Evolutionary conservation across 2,888 invertebrate species (phyloP).

Genomic region (Cataglyphis rosenhaueri): DNA sequence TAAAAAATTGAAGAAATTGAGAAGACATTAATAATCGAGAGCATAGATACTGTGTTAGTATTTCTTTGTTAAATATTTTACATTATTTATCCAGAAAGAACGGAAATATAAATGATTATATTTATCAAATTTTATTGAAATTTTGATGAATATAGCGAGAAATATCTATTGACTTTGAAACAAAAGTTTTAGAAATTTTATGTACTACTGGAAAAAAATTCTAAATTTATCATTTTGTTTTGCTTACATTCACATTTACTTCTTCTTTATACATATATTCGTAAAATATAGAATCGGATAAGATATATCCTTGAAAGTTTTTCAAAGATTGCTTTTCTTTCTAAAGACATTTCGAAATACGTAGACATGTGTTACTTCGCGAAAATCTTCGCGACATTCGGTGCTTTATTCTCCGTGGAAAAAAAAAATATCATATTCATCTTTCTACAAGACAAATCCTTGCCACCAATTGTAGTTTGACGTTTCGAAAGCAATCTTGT

Average conservation of each 20-base stretch:
- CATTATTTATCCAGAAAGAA: not conserved
- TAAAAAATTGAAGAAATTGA: slow-evolving; percentile 1
- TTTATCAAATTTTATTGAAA: slow-evolving; percentile 1
- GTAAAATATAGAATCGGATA: not conserved
- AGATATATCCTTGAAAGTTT: not conserved
- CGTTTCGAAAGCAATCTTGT: slow-evolving; percentile 45
- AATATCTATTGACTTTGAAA: not conserved
- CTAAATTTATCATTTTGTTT: not conserved
- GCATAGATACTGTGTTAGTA: not conserved
- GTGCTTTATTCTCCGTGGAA: not conserved
- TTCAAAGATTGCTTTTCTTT: not conserved
- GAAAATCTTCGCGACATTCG: not conserved
- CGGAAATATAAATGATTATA: not conserved
- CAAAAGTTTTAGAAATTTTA: not conserved
- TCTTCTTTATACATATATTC: not conserved
- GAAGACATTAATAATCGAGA: not conserved
- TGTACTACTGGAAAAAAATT: not conserved
- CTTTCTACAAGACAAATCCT: slow-evolving; percentile 42
- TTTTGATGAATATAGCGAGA: not conserved
- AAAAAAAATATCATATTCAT: slow-evolving; percentile 31
- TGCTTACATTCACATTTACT: not conserved
- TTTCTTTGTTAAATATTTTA: not conserved
- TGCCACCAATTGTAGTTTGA: not conserved
- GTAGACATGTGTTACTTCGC: not conserved
- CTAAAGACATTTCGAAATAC: not conserved